These are phyloP conservation scores for Eupithecia subumbrata DNA, from an alignment of 2,888 invertebrate genomes.

Conservation along the genomic window DNA sequence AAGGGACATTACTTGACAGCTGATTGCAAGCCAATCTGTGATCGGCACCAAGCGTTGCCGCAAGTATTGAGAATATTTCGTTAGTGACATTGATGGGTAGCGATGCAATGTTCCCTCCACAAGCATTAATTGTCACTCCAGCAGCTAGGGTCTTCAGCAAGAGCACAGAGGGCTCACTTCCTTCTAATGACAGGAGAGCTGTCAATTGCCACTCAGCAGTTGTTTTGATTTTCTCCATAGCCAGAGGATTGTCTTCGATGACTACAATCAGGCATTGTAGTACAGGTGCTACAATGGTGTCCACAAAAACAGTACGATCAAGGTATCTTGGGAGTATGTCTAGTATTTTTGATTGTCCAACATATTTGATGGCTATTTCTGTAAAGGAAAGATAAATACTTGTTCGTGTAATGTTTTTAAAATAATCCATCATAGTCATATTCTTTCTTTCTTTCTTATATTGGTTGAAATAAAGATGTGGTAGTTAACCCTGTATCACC, in stretches of 20 bases:
- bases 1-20: constrained; percentile 77
- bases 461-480: no score
- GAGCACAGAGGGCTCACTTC: constrained; percentile 68
- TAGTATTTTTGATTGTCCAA: constrained; percentile 86
- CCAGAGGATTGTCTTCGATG: constrained; percentile 87
- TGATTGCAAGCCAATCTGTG: constrained; percentile 78
- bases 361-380: constrained; percentile 85
- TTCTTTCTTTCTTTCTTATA: no score
- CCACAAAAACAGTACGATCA: constrained; percentile 82
- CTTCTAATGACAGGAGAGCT: constrained; percentile 69
- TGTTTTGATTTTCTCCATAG: constrained; percentile 81
- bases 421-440: no score
- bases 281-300: constrained; percentile 82
- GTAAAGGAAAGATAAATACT: constrained; percentile 35
- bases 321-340: constrained; percentile 85
- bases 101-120: constrained; percentile 67
- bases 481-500: no score
- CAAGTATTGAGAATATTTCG: constrained; percentile 79
- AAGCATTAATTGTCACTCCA: constrained; percentile 84
- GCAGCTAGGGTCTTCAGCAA: constrained; percentile 84
- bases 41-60: constrained; percentile 81
- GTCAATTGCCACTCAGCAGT: constrained; percentile 75
- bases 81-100: constrained; percentile 76
- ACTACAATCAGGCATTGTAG: constrained; percentile 88
- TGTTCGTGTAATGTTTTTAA: not conserved